Percentiles rank a stretch among this genome's conserved stretches.
These are phyloP conservation scores for Drosophila ohnishii DNA, from an alignment of 1,140 invertebrate species.

Conservation along the genomic window DNA sequence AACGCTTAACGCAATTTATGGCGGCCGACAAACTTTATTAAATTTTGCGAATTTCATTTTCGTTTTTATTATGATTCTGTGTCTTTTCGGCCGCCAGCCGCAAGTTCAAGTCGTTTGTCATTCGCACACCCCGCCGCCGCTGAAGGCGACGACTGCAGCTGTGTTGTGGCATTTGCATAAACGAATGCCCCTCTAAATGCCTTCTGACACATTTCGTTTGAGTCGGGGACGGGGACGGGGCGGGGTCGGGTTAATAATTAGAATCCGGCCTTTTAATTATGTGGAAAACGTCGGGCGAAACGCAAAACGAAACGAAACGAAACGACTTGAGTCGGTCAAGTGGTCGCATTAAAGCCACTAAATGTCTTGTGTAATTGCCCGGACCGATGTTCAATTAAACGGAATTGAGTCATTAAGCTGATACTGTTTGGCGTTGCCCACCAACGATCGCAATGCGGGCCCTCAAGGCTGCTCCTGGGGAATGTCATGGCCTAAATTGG, in stretches of 20 bases:
- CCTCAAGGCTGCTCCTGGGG: constrained; percentile 13
- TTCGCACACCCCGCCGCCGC: constrained; percentile 62
- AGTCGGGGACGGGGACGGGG: background rate
- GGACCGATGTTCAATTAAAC: constrained; percentile 71
- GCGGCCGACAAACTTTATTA: constrained; percentile 76
- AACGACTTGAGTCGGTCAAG: constrained; percentile 37
- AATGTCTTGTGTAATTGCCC: constrained; percentile 72
- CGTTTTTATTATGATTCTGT: constrained; percentile 31
- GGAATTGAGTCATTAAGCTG: constrained; percentile 73
- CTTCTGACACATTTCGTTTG: constrained; percentile 61
- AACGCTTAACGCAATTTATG: constrained; percentile 64
- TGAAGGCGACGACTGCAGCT: constrained; percentile 35
- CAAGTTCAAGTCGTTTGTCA: constrained; percentile 81
- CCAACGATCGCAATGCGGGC: constrained; percentile 21
- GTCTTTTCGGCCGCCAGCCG: constrained; percentile 39
- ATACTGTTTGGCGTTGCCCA: constrained; percentile 43
- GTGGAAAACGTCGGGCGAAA: constrained; percentile 46
- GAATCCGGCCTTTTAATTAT: constrained; percentile 69
- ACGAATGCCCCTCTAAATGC: constrained; percentile 71
- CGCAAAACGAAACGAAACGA: constrained; percentile 11
- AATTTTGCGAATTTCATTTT: constrained; percentile 69
- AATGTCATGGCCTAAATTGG: constrained; percentile 10
- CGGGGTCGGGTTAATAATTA: constrained; percentile 50
- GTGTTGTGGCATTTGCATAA: constrained; percentile 79
- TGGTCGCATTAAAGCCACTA: constrained; percentile 67